Percentiles rank a stretch among this genome's conserved stretches.
Evolutionary conservation across 2,797 vertebrate species (phyloP).

Genomic region (Gambelia wislizenii): DNA sequence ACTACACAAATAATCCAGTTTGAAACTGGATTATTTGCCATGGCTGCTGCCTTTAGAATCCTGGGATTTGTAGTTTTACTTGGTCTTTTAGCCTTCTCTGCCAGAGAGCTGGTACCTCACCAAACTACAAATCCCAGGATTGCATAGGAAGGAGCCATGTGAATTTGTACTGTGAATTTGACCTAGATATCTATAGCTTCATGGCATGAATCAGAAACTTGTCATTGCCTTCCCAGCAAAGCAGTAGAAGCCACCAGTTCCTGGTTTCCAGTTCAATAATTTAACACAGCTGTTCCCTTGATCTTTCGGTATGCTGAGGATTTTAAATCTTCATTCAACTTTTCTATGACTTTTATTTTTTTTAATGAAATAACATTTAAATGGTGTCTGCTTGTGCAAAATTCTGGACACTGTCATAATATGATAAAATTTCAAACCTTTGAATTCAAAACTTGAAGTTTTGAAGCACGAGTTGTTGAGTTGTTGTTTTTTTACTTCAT

Average conservation of each 20-base stretch:
- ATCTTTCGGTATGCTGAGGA: not conserved
- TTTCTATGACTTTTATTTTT: no score
- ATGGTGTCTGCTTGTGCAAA: not conserved
- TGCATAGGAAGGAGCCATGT: no score
- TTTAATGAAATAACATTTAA: no score
- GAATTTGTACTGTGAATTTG: no score
- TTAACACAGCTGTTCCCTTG: constrained; percentile 13
- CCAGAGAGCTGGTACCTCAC: no score
- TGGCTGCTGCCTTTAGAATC: no score
- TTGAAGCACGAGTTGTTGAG: not conserved
- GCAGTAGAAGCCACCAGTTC: not conserved
- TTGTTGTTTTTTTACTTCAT: not conserved
- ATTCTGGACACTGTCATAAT: not conserved
- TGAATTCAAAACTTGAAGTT: not conserved
- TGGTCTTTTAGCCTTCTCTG: no score
- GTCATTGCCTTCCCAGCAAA: not conserved
- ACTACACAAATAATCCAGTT: no score
- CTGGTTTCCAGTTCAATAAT: constrained; percentile 6
- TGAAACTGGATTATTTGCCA: no score
- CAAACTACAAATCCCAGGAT: no score
- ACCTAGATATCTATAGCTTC: not conserved
- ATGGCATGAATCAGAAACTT: not conserved
- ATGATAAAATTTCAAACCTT: not conserved
- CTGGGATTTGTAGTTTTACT: no score
- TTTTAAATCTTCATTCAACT: not conserved